Evolutionary conservation across 2,888 invertebrate genomes (phyloP), one percentile per base, ranked within the genome.

Genomic region (Antheraea assamensis): DNA sequence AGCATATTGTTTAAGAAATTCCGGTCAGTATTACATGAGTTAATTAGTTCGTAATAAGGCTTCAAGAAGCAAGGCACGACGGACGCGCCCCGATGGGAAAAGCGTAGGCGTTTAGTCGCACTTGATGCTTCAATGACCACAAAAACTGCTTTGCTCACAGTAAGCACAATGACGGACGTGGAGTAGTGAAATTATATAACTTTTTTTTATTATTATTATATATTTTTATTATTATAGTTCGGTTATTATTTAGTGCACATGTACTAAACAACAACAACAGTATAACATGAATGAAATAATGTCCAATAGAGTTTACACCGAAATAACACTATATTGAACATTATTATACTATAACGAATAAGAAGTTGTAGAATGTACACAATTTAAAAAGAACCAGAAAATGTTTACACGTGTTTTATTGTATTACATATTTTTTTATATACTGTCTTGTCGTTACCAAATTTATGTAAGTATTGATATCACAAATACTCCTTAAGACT

Each of bases 121-220:
- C 90, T 90, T 89, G 90, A 88, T 90, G 93, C 92, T 91, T 82
- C 91, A 91, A 78, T 85, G 91, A 81, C 83, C 90, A 92, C 92
- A 88, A 92, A 92, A 92, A 92, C 90, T 87, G 85, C 85, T 83
- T 86, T 83, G 80, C 79, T 80, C 76, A 81, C 73, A 79, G 78
- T 75, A 75, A 77, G 83, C 72, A 81, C 77, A 81, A 19, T 31
- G 75, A 76, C 80, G 77, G 47, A 71, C 21, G 74, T 84, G 70
- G 92, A 92, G 86, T 76, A 30, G 83, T 71, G 35, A 8, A 30
- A 52, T 17, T 10, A 13, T n/a, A n/a, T 35, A 52, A 68, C 15
- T 5, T 35, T 35, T 10, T 35, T 15, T 17, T n/a, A n/a, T n/a
- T n/a, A n/a, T n/a, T n/a, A n/a, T n/a, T n/a, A 27, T 61, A 30